These are phyloP conservation scores for Sternarchorhynchus goeldii DNA, from an alignment of 2,797 vertebrate species.

Conservation along the genomic window DNA sequence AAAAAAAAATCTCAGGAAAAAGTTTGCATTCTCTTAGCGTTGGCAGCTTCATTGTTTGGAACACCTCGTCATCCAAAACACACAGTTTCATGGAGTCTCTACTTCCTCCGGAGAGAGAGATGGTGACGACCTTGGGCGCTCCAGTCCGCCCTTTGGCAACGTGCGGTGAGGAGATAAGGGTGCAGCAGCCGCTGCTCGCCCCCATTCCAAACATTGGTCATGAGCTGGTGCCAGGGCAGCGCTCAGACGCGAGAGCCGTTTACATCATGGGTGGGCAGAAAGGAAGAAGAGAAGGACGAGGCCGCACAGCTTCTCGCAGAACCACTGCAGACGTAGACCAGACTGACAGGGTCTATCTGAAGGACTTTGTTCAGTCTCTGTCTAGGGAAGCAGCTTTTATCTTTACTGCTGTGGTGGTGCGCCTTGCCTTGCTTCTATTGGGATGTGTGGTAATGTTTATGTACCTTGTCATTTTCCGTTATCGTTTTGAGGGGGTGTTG, in stretches of 20 bases:
- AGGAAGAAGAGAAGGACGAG: conserved; percentile 48
- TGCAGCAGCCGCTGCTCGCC: conserved; percentile 25
- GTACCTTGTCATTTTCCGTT: conserved; percentile 16
- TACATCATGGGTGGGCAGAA: conserved; percentile 39
- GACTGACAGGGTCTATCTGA: conserved; percentile 15
- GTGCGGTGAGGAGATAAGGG: conserved; percentile 56
- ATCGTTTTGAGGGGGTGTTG: background rate
- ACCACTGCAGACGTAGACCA: conserved; percentile 24
- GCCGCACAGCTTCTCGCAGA: conserved; percentile 39
- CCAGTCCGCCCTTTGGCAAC: conserved; percentile 39
- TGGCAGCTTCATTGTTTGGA: conserved; percentile 1
- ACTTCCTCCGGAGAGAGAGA: conserved; percentile 17
- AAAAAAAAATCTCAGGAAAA: background rate
- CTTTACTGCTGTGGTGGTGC: conserved; percentile 27
- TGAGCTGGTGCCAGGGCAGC: conserved; percentile 20
- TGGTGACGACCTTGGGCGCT: conserved; percentile 52
- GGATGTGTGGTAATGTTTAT: conserved; percentile 17
- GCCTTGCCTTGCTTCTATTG: conserved; percentile 34
- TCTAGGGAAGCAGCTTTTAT: conserved; percentile 37
- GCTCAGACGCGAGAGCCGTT: conserved; percentile 39
- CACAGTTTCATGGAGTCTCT: conserved; percentile 23
- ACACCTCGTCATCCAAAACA: conserved; percentile 28
- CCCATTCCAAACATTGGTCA: conserved; percentile 38
- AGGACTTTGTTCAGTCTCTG: conserved; percentile 45
- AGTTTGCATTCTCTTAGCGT: background rate